A percentile compares a stretch with the other conserved stretches of the same genome.
These are phyloP conservation scores for Picathartes gymnocephalus DNA, from an alignment of 2,113 vertebrate genomes.

Conservation along the genomic window DNA sequence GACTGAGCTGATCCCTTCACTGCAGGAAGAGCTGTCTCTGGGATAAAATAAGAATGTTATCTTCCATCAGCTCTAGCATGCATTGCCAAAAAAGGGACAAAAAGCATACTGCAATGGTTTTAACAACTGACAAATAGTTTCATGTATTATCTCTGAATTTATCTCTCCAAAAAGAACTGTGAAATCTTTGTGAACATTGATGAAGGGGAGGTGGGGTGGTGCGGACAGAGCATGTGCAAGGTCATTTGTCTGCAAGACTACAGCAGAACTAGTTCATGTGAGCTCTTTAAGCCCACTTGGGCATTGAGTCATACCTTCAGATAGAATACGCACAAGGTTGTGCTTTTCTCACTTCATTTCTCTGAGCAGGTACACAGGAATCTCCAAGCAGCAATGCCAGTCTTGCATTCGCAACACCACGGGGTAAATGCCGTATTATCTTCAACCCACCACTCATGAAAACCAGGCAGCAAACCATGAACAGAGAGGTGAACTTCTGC, in stretches of 20 bases:
- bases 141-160: neutral
- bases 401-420: accelerated
- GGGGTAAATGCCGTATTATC: accelerated
- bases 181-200: neutral
- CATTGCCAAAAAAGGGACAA: neutral
- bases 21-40: neutral
- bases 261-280: neutral
- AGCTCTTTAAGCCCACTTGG: neutral
- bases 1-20: neutral
- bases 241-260: neutral
- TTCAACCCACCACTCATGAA: neutral
- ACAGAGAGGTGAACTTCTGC: neutral
- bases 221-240: neutral
- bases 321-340: accelerated
- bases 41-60: neutral
- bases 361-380: neutral
- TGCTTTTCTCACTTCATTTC: neutral
- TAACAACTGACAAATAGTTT: neutral
- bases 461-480: neutral
- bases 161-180: neutral
- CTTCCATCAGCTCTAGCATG: neutral
- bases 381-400: neutral
- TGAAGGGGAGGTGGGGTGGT: neutral
- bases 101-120: neutral
- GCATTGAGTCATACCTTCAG: neutral